Percentiles rank a stretch among this genome's conserved stretches.
phyloP scores from a whole-genome alignment of 1,140 invertebrate genomes.

The Brachionus asplanchnoidis region DNA sequence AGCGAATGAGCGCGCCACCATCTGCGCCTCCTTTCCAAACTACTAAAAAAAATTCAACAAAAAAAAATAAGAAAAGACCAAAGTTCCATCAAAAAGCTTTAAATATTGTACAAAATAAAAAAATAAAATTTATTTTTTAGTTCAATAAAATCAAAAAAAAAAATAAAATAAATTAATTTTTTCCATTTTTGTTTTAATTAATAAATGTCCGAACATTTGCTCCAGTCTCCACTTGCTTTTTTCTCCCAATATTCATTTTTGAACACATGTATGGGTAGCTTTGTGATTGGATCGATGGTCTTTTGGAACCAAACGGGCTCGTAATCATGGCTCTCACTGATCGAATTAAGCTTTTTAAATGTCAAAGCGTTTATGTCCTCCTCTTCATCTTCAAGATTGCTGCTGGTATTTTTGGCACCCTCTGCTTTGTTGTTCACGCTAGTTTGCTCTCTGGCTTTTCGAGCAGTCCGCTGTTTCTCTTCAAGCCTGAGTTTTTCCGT shows the following conservation, averaged over 20 bases:
- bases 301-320: constrained; percentile 86
- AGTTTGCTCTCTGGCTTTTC: constrained; percentile 66
- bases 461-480: constrained; percentile 74
- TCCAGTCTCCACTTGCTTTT: constrained; percentile 83
- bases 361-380: constrained; percentile 14
- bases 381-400: neutral
- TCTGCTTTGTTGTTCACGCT: constrained; percentile 59
- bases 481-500: constrained; percentile 78
- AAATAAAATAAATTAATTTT: neutral
- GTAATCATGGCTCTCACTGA: constrained; percentile 50
- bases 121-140: neutral
- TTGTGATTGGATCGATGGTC: constrained; percentile 71
- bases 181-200: neutral
- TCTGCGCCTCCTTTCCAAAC: neutral
- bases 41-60: neutral
- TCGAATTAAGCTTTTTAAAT: constrained; percentile 13
- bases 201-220: constrained; percentile 82
- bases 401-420: neutral
- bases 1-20: neutral
- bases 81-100: neutral
- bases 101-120: neutral
- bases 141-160: neutral
- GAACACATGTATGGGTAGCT: constrained; percentile 75
- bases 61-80: neutral
- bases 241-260: constrained; percentile 85